Evolutionary conservation across 2,888 invertebrate species (phyloP).

Genomic region (Lasius fuliginosus): DNA sequence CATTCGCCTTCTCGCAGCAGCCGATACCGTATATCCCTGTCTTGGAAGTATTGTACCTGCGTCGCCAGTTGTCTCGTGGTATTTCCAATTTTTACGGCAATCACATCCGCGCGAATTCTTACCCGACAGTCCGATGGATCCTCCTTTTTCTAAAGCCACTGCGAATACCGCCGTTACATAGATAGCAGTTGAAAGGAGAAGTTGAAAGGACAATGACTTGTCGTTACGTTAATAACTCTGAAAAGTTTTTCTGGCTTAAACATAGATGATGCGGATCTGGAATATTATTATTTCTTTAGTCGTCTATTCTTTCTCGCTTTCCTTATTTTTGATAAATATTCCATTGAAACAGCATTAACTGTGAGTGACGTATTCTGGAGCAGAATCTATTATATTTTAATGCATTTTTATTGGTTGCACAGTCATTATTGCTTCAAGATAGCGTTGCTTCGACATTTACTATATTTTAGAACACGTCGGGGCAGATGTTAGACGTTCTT

Average conservation of each 20-base stretch:
- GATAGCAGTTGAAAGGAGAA: not conserved
- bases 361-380: not conserved
- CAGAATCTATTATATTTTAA: slow-evolving; percentile 14
- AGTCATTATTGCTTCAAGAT: slow-evolving; percentile 30
- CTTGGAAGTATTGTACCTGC: slow-evolving; percentile 59
- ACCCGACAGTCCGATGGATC: not conserved
- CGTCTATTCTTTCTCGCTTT: not conserved
- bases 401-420: slow-evolving; percentile 18
- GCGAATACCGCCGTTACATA: not conserved
- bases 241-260: not conserved
- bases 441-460: slow-evolving; percentile 33
- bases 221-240: not conserved
- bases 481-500: slow-evolving; percentile 47
- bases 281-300: slow-evolving; percentile 34
- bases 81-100: slow-evolving; percentile 70
- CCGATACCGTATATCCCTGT: slow-evolving; percentile 75
- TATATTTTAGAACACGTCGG: slow-evolving; percentile 37
- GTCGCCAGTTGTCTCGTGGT: slow-evolving; percentile 62
- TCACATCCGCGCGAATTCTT: slow-evolving; percentile 55
- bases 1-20: slow-evolving; percentile 66
- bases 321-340: slow-evolving; percentile 13
- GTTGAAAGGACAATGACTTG: not conserved
- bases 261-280: not conserved
- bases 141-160: not conserved
- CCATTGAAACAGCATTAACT: slow-evolving; percentile 11